Evolutionary conservation across 2,797 vertebrate species (phyloP).

Genomic region (Spheniscus humboldti): DNA sequence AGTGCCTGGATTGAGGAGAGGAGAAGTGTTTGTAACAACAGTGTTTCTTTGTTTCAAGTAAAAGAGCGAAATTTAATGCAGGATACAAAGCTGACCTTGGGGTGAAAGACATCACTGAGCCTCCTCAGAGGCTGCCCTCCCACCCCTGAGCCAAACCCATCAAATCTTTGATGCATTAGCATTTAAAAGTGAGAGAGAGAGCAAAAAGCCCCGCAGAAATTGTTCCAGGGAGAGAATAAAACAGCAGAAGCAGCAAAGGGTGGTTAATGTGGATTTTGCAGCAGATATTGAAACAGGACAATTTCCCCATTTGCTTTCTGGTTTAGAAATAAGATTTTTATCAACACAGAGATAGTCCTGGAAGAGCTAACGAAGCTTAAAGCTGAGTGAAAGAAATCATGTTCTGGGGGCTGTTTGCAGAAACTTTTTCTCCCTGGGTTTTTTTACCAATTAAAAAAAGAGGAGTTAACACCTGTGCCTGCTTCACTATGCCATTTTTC

Average conservation of each 20-base stretch:
- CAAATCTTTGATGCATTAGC: neutral
- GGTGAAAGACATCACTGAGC: slow-evolving; percentile 2
- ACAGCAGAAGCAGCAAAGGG: neutral
- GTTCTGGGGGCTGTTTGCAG: neutral
- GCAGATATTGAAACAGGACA: neutral
- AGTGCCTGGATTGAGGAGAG: neutral
- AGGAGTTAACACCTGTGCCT: slow-evolving; percentile 28
- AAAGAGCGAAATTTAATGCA: neutral
- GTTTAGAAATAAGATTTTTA: neutral
- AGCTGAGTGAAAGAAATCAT: neutral
- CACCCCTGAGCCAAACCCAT: neutral
- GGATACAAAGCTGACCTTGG: slow-evolving; percentile 41
- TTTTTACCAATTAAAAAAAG: neutral
- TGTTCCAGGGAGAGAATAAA: neutral
- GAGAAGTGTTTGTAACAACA: neutral
- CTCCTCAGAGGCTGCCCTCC: neutral
- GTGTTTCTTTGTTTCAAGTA: slow-evolving; percentile 32
- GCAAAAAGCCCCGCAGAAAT: neutral
- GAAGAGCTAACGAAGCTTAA: neutral
- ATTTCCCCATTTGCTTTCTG: neutral
- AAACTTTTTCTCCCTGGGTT: neutral
- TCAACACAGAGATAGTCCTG: neutral
- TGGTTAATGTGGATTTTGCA: neutral
- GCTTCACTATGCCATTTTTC: slow-evolving; percentile 21
- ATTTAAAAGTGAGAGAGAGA: neutral